phyloP scores from a whole-genome alignment of 2,888 invertebrate genomes.

The Andrena trimmerana region DNA sequence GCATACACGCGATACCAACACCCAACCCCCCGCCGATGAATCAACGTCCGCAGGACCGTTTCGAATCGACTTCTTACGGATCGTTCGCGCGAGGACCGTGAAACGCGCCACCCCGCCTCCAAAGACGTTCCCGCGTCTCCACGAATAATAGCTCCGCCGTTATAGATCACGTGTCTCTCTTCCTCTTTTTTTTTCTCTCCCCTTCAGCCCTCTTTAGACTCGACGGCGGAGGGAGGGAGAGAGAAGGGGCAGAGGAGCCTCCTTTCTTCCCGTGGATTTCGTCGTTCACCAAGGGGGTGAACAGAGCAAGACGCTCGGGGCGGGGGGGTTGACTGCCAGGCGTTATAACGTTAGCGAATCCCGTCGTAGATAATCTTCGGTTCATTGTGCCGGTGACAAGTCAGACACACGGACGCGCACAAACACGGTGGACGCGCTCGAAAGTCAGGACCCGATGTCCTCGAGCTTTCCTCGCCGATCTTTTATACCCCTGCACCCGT shows the following conservation, averaged over 20 bases:
- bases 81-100: slow-evolving; percentile 35
- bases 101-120: slow-evolving; percentile 21
- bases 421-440: slow-evolving; percentile 30
- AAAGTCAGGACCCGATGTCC: slow-evolving; percentile 47
- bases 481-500: slow-evolving; percentile 60
- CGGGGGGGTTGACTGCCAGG: slow-evolving; percentile 58
- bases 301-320: slow-evolving; percentile 21
- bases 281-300: slow-evolving; percentile 48
- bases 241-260: slow-evolving; percentile 37
- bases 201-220: slow-evolving; percentile 13
- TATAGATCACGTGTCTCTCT: slow-evolving; percentile 68
- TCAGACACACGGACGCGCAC: slow-evolving; percentile 59
- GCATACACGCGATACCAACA: no score
- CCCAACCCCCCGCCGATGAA: background rate
- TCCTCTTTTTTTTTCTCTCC: slow-evolving; percentile 1
- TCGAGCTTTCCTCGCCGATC: slow-evolving; percentile 52
- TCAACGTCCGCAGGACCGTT: background rate
- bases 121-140: slow-evolving; percentile 52
- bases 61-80: slow-evolving; percentile 1
- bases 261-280: slow-evolving; percentile 44
- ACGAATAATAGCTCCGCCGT: slow-evolving; percentile 62
- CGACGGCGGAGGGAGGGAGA: slow-evolving; percentile 6
- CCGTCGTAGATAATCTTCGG: slow-evolving; percentile 80
- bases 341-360: slow-evolving; percentile 75
- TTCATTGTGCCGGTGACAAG: slow-evolving; percentile 81